These are phyloP conservation scores for Timema cristinae DNA, from an alignment of 2,888 invertebrate species.

Conservation along the genomic window DNA sequence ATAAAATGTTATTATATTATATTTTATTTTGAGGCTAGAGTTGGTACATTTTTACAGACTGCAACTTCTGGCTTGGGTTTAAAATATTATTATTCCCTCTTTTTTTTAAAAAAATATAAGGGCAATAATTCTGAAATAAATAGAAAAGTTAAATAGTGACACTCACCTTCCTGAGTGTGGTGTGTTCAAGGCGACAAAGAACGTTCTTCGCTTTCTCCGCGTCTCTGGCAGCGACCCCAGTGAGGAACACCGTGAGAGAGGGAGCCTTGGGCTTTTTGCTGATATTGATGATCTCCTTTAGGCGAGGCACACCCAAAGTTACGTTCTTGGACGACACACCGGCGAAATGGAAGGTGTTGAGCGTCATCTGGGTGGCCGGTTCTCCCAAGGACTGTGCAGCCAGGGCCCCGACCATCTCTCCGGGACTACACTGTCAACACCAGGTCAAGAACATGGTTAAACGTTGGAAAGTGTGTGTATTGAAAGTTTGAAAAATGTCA, in stretches of 20 bases:
- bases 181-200: slow-evolving; percentile 94
- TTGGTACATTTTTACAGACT: no score
- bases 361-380: slow-evolving; percentile 99
- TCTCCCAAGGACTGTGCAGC: slow-evolving; percentile 99
- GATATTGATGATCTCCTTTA: slow-evolving; percentile 98
- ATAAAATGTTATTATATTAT: no score
- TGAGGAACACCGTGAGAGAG: slow-evolving; percentile 95
- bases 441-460: not conserved
- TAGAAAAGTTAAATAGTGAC: not conserved
- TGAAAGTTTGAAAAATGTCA: no score
- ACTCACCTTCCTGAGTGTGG: slow-evolving; percentile 84
- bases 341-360: slow-evolving; percentile 99
- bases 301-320: slow-evolving; percentile 96
- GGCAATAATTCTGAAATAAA: not conserved
- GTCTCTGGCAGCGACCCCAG: slow-evolving; percentile 96
- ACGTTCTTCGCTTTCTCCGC: slow-evolving; percentile 99
- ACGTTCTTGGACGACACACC: slow-evolving; percentile 99
- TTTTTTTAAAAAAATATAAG: no score
- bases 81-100: no score
- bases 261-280: slow-evolving; percentile 99
- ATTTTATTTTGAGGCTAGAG: no score
- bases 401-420: slow-evolving; percentile 99
- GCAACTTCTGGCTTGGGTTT: no score
- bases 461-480: no score
- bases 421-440: slow-evolving; percentile 54